Percentiles rank a stretch among this genome's conserved stretches.
Conservation (phyloP, 1,140 invertebrate species). For the Sarcophaga bullata region DNA sequence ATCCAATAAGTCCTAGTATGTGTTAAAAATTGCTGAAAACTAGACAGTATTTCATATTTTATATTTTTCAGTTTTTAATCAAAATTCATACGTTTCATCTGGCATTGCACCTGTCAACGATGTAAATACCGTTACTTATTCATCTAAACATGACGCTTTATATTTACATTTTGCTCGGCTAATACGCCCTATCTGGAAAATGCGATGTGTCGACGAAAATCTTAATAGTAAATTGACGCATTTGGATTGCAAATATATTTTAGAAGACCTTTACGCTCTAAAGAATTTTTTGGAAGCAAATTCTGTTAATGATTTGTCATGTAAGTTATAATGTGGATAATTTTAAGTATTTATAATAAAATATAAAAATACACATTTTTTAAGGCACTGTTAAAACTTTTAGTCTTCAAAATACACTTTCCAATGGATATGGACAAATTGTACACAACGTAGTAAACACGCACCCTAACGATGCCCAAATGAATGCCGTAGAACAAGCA, state of each 20-base stretch:
- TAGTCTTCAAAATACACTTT: slow-evolving; percentile 54
- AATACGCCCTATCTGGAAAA: slow-evolving; percentile 83
- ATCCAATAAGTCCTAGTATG: slow-evolving; percentile 60
- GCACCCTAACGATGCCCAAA: slow-evolving; percentile 55
- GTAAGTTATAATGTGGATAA: slow-evolving; percentile 45
- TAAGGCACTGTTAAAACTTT: slow-evolving; percentile 38
- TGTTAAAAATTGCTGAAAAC: slow-evolving; percentile 4
- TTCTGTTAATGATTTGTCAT: slow-evolving; percentile 59
- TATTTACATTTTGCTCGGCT: slow-evolving; percentile 91
- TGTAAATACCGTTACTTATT: slow-evolving; percentile 53
- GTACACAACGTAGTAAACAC: slow-evolving; percentile 48
- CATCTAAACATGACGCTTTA: slow-evolving; percentile 89
- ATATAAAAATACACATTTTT: neutral
- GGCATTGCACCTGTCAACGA: slow-evolving; percentile 52
- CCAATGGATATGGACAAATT: slow-evolving; percentile 61
- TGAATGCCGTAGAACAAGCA: slow-evolving; percentile 65
- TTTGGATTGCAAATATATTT: slow-evolving; percentile 67
- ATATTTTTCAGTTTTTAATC: slow-evolving; percentile 33
- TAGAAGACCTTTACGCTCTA: slow-evolving; percentile 67
- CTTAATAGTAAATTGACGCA: slow-evolving; percentile 67
- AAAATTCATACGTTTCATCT: slow-evolving; percentile 24
- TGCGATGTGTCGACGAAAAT: slow-evolving; percentile 71
- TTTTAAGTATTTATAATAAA: slow-evolving; percentile 43
- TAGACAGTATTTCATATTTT: neutral
- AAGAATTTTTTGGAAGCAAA: slow-evolving; percentile 66